phyloP scores from a whole-genome alignment of 2,113 vertebrate genomes.

The Panurus biarmicus region DNA sequence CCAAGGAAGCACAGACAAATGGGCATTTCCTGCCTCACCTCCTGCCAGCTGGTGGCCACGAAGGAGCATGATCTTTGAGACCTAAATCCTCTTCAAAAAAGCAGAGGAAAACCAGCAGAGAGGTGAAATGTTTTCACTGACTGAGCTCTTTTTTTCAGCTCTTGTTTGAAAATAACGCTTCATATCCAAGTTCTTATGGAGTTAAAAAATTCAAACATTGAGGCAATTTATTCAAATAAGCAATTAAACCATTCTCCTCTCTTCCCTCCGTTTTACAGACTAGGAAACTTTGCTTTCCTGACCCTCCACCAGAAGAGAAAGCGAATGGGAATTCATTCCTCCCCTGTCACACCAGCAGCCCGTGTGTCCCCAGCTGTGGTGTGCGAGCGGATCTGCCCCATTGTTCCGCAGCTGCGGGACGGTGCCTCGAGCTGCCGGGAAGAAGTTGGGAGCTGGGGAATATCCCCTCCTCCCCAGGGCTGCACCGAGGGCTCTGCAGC shows the following conservation, averaged over 20 bases:
- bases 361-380: background rate
- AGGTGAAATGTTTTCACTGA: background rate
- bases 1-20: background rate
- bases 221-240: background rate
- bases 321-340: background rate
- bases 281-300: background rate
- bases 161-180: background rate
- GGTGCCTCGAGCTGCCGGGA: background rate
- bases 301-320: background rate
- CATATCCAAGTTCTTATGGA: background rate
- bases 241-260: background rate
- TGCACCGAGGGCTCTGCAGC: background rate
- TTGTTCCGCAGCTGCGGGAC: background rate
- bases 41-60: background rate
- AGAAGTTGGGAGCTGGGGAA: background rate
- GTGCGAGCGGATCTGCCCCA: background rate
- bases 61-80: background rate
- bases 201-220: background rate
- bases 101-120: background rate
- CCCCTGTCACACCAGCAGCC: background rate
- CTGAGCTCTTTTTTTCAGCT: background rate
- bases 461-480: accelerated
- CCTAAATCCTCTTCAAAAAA: background rate
- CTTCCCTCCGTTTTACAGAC: background rate
- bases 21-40: background rate